Conservation (phyloP, 2,797 vertebrate species). For the Distichodus sexfasciatus region DNA sequence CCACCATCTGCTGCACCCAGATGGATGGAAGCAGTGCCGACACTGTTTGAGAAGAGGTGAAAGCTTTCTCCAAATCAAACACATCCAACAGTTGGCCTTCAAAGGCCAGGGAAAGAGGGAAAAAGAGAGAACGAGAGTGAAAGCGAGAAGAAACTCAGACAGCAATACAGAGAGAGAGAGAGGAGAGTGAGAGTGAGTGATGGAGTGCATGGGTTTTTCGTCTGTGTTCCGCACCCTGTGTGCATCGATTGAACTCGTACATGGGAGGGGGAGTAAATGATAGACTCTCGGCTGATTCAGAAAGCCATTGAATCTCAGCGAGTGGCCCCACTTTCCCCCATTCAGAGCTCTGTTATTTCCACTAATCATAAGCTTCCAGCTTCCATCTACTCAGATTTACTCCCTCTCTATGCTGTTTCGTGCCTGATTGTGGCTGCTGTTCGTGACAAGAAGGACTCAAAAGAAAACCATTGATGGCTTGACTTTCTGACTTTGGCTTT, state of each 20-base stretch:
- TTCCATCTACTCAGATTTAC: not conserved
- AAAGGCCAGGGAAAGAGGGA: not conserved
- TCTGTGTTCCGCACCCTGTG: not conserved
- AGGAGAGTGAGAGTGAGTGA: not conserved
- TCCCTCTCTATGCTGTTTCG: not conserved
- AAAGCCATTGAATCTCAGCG: slow-evolving; percentile 25
- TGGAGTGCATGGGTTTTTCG: not conserved
- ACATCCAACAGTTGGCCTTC: no score
- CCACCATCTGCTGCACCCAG: slow-evolving; percentile 42
- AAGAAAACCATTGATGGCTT: not conserved
- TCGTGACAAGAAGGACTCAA: slow-evolving; percentile 13
- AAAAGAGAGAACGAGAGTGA: no score
- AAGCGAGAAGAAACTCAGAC: no score
- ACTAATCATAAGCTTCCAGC: slow-evolving; percentile 46
- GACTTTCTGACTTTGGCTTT: no score
- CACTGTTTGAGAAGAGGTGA: not conserved
- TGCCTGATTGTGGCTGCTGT: no score
- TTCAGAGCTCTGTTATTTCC: slow-evolving; percentile 48
- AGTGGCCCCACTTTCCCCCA: slow-evolving; percentile 26
- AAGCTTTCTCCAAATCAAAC: not conserved
- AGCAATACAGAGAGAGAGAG: no score
- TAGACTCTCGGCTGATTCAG: slow-evolving; percentile 26
- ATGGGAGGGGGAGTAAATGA: slow-evolving; percentile 18
- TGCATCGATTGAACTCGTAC: not conserved
- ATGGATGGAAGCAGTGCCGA: slow-evolving; percentile 26